phyloP scores from a whole-genome alignment of 2,797 vertebrate genomes.

The Babyrousa celebensis region DNA sequence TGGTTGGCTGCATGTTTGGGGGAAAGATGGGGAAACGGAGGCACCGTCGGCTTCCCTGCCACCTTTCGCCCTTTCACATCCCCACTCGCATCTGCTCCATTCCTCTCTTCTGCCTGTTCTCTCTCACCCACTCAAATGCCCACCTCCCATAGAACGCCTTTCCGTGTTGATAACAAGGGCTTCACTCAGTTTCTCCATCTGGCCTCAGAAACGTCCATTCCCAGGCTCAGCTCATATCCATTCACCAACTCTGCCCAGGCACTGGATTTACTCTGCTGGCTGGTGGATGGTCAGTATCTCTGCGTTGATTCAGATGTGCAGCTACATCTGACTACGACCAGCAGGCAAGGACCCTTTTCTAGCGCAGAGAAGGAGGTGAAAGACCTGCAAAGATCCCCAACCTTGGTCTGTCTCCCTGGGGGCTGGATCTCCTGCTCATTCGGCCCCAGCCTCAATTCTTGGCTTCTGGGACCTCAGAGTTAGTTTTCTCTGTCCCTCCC shows the following conservation, averaged over 20 bases:
- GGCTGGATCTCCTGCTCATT: neutral
- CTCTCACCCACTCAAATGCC: neutral
- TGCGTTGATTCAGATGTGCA: neutral
- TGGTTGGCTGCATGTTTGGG: neutral
- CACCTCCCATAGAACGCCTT: conserved; percentile 13
- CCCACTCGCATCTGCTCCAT: neutral
- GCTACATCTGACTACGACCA: neutral
- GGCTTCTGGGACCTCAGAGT: neutral
- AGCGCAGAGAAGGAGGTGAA: neutral
- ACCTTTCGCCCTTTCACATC: neutral
- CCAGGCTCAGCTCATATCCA: neutral
- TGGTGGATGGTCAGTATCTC: neutral
- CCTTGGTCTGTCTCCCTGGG: neutral
- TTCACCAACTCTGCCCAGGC: neutral
- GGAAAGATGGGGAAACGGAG: neutral
- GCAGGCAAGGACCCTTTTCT: neutral
- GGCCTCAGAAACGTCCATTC: neutral
- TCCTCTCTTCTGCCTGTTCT: neutral
- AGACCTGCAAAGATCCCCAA: neutral
- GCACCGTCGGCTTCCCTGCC: neutral
- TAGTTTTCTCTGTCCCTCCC: neutral
- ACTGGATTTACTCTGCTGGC: neutral
- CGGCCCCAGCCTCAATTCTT: neutral
- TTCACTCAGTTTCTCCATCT: neutral
- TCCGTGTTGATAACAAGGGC: neutral